Conservation (phyloP, 2,888 invertebrate species). For the Globia sparganii region DNA sequence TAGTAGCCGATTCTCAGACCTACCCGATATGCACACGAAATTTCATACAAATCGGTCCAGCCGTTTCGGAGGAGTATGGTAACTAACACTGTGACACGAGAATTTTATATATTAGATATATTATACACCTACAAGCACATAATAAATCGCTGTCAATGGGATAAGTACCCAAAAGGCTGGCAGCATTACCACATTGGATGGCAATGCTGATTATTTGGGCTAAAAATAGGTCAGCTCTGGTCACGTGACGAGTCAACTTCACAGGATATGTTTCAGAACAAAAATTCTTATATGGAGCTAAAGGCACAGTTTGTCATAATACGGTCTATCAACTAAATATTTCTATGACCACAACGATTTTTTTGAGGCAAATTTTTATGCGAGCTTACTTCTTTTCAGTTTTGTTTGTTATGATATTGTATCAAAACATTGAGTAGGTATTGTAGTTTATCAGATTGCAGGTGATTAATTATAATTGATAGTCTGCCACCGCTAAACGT, state of each 20-base stretch:
- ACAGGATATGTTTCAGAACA: neutral
- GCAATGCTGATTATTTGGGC: neutral
- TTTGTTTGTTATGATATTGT: constrained; percentile 25
- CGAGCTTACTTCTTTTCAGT: too few species aligned
- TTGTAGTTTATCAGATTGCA: constrained; percentile 51
- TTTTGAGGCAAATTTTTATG: neutral
- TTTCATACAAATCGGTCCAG: too few species aligned
- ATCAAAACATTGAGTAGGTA: constrained; percentile 41
- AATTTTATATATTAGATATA: too few species aligned
- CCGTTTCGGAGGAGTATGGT: too few species aligned
- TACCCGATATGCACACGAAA: too few species aligned
- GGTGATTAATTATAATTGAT: constrained; percentile 60
- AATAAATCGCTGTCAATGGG: neutral
- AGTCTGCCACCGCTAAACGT: constrained; percentile 53
- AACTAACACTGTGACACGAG: too few species aligned
- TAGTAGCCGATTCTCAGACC: too few species aligned
- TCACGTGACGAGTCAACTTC: neutral
- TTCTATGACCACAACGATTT: neutral
- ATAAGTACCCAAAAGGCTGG: neutral
- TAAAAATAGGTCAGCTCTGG: neutral
- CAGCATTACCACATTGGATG: neutral
- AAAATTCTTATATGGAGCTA: neutral
- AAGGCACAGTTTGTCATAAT: neutral
- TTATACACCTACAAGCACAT: too few species aligned
- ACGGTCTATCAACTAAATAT: neutral